Percentiles rank a stretch among this genome's conserved stretches.
These are phyloP conservation scores for Rhodeus uyekii DNA, from an alignment of 2,797 vertebrate genomes.

Conservation along the genomic window DNA sequence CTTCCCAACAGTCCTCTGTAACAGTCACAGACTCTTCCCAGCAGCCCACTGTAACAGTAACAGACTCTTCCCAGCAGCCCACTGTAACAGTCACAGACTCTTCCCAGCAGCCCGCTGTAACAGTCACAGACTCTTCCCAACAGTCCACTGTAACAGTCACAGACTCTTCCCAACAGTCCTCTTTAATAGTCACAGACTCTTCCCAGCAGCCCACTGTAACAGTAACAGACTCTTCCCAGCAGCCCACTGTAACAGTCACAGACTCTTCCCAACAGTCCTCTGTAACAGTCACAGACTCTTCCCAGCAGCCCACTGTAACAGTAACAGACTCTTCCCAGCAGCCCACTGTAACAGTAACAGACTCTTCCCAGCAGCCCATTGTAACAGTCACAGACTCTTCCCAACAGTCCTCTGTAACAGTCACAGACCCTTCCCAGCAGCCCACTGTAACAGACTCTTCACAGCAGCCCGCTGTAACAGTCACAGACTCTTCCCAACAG, in stretches of 20 bases:
- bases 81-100: neutral
- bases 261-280: neutral
- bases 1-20: neutral
- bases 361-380: neutral
- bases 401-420: neutral
- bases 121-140: neutral
- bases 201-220: neutral
- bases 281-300: slow-evolving; percentile 17
- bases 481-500: slow-evolving; percentile 4
- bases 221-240: neutral
- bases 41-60: neutral
- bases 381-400: neutral
- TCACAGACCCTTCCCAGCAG: neutral
- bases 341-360: slow-evolving; percentile 6
- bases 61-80: neutral
- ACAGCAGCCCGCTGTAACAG: neutral
- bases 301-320: neutral
- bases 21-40: neutral
- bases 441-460: slow-evolving; percentile 5
- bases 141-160: neutral
- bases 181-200: neutral
- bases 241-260: neutral
- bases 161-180: neutral
- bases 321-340: slow-evolving; percentile 7
- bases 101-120: neutral